These are phyloP conservation scores for Vidua macroura DNA, from an alignment of 2,113 vertebrate genomes.

Conservation along the genomic window DNA sequence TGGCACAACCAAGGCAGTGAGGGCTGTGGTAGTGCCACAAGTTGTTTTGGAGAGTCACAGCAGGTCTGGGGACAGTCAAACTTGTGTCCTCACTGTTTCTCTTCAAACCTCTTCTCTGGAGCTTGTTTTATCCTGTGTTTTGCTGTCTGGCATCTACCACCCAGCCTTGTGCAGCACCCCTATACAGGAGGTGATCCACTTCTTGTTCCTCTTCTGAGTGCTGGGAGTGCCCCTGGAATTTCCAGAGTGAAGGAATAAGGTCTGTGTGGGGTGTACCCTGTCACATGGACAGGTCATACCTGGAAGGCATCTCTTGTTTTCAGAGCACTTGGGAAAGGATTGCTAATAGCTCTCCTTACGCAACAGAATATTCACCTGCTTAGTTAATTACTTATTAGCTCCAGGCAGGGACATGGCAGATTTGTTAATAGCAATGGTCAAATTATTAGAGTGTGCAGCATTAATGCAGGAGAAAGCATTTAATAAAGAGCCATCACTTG, in stretches of 20 bases:
- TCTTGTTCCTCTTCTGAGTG: background rate
- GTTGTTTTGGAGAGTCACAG: background rate
- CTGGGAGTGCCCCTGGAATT: background rate
- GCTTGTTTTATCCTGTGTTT: background rate
- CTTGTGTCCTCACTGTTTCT: background rate
- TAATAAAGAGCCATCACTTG: slow-evolving; percentile 47
- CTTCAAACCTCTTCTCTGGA: background rate
- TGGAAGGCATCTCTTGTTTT: slow-evolving; percentile 70
- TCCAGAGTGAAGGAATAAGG: slow-evolving; percentile 2
- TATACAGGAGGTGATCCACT: background rate
- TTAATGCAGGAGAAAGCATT: slow-evolving; percentile 68
- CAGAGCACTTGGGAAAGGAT: slow-evolving; percentile 57
- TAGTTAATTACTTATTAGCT: slow-evolving; percentile 74
- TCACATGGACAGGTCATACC: slow-evolving; percentile 46
- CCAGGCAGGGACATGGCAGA: slow-evolving; percentile 66
- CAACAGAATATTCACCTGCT: slow-evolving; percentile 63
- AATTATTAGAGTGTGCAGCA: slow-evolving; percentile 56
- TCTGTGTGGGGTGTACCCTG: background rate
- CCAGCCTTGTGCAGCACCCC: background rate
- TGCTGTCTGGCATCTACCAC: background rate
- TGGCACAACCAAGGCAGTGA: background rate
- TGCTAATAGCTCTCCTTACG: slow-evolving; percentile 62
- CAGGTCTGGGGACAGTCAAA: background rate
- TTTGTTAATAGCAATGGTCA: slow-evolving; percentile 65
- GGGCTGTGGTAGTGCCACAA: background rate